A percentile compares a stretch with the other conserved stretches of the same genome.
These are phyloP conservation scores for Callaeas wilsoni DNA, from an alignment of 2,113 vertebrate genomes.

Conservation along the genomic window DNA sequence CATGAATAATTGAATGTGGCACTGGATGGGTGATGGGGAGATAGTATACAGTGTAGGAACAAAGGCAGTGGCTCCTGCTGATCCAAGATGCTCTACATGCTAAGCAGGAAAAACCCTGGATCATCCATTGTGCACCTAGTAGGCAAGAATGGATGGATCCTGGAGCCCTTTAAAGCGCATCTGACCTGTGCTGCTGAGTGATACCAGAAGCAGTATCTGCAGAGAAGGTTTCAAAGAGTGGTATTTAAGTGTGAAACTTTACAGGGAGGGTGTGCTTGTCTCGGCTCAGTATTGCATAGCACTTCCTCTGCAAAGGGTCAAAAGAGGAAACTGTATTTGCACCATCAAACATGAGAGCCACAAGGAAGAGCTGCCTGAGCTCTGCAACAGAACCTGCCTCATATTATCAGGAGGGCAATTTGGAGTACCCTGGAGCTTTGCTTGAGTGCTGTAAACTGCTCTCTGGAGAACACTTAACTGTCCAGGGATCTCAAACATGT, in stretches of 20 bases:
- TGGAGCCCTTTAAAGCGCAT: not conserved
- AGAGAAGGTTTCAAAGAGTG: not conserved
- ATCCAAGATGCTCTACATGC: not conserved
- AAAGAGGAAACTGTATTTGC: not conserved
- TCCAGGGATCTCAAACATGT: not conserved
- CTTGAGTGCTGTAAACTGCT: not conserved
- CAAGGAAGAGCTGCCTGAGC: not conserved
- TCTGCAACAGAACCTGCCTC: not conserved
- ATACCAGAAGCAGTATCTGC: not conserved
- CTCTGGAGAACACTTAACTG: not conserved
- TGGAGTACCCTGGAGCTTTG: not conserved
- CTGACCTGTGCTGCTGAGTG: not conserved
- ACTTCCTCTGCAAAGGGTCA: not conserved
- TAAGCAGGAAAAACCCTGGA: not conserved
- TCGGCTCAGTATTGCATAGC: not conserved
- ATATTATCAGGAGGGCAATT: not conserved
- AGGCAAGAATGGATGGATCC: not conserved
- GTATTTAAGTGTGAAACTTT: not conserved
- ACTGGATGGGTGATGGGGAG: slow-evolving; percentile 56
- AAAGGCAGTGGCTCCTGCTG: not conserved
- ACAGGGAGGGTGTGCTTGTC: not conserved
- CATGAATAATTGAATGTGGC: slow-evolving; percentile 81
- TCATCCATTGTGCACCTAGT: not conserved
- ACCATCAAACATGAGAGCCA: not conserved
- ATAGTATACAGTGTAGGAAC: not conserved